These are phyloP conservation scores for Smithornis capensis DNA, from an alignment of 2,113 vertebrate genomes.

Conservation along the genomic window DNA sequence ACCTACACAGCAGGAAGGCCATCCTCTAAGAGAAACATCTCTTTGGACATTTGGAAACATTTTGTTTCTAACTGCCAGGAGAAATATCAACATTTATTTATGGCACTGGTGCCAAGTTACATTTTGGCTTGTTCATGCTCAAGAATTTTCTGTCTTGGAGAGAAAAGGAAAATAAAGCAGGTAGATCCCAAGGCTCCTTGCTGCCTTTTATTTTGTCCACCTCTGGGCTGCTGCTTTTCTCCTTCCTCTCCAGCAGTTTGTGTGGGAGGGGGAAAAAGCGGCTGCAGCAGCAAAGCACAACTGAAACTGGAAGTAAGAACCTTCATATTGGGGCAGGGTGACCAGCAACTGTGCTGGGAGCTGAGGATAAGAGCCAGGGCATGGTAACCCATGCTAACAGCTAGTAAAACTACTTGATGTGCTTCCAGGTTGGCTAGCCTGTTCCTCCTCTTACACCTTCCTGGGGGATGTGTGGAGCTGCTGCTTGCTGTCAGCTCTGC, in stretches of 20 bases:
- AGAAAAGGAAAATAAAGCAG: not conserved
- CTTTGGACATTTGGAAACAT: not conserved
- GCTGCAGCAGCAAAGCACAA: not conserved
- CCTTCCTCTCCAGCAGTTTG: not conserved
- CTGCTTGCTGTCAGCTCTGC: not conserved
- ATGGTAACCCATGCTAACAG: not conserved
- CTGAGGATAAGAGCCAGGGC: not conserved
- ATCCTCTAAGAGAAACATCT: not conserved
- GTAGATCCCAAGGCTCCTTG: not conserved
- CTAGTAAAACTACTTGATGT: not conserved
- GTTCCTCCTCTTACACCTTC: not conserved
- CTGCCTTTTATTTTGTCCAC: not conserved
- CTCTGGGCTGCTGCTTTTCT: not conserved
- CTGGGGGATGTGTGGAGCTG: not conserved
- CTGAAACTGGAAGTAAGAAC: conserved; percentile 35
- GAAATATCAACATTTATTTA: not conserved
- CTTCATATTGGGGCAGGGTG: not conserved
- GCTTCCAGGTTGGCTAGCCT: not conserved
- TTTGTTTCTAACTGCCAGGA: not conserved
- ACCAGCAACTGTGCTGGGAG: not conserved
- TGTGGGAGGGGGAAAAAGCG: not conserved
- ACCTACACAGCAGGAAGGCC: not conserved
- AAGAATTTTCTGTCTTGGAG: not conserved
- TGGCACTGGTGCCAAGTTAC: not conserved
- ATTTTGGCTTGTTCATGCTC: not conserved